Conservation (phyloP, 2,888 invertebrate species). For the Metalampra italica region DNA sequence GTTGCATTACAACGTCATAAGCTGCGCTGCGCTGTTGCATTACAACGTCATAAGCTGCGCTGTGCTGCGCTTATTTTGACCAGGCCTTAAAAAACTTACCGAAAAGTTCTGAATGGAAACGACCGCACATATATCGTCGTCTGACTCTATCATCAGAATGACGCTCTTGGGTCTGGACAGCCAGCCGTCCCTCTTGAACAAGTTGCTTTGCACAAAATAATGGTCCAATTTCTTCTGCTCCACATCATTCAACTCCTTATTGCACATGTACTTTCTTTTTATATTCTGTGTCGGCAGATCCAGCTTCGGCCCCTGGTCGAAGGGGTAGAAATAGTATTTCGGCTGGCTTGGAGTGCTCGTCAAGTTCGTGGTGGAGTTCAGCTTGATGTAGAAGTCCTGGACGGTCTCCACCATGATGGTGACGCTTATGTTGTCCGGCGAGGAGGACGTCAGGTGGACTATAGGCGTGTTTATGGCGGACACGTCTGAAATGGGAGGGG, state of each 20-base stretch:
- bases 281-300: constrained; percentile 43
- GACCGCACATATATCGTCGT: constrained; percentile 84
- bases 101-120: constrained; percentile 88
- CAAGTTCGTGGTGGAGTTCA: constrained; percentile 59
- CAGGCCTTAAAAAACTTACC: no score
- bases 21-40: no score
- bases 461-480: constrained; percentile 74
- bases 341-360: constrained; percentile 69
- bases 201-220: constrained; percentile 32
- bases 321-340: constrained; percentile 76
- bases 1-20: no score
- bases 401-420: constrained; percentile 79
- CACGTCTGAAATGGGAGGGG: constrained; percentile 44
- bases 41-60: no score
- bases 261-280: constrained; percentile 74
- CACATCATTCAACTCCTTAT: constrained; percentile 49
- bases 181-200: constrained; percentile 37
- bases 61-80: no score
- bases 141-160: constrained; percentile 81
- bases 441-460: constrained; percentile 84
- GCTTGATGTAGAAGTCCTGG: constrained; percentile 76
- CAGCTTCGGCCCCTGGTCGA: constrained; percentile 51
- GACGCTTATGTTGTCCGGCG: constrained; percentile 75
- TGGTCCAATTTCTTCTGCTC: constrained; percentile 30
- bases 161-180: constrained; percentile 68